Evolutionary conservation across 2,888 invertebrate species (phyloP).

Genomic region (Ferdinandea cuprea): DNA sequence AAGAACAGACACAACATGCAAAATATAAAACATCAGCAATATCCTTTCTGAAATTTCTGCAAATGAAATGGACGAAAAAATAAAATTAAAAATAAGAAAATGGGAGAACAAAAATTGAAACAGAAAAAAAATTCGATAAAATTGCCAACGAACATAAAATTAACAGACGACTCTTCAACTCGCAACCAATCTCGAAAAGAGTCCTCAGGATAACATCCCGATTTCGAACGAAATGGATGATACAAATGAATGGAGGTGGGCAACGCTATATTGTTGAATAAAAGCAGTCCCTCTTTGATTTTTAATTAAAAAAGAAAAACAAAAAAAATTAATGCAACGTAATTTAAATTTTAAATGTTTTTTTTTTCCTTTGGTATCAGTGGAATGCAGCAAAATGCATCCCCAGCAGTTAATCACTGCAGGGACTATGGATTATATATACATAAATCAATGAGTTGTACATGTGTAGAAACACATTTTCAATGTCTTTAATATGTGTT

Average conservation of each 20-base stretch:
- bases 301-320: slow-evolving; percentile 41
- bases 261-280: slow-evolving; percentile 3
- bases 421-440: no score
- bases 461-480: no score
- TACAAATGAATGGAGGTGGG: slow-evolving; percentile 10
- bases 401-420: no score
- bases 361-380: background rate
- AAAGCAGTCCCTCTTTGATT: slow-evolving; percentile 52
- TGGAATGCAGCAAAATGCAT: no score
- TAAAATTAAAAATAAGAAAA: no score
- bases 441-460: no score
- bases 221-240: slow-evolving; percentile 20
- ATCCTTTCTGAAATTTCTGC: slow-evolving; percentile 19
- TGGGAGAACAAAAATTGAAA: slow-evolving; percentile 27
- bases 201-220: slow-evolving; percentile 40
- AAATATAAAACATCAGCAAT: slow-evolving; percentile 21
- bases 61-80: no score
- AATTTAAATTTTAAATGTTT: slow-evolving; percentile 58
- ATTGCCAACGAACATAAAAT: slow-evolving; percentile 56
- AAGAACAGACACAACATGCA: slow-evolving; percentile 18
- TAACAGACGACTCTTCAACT: slow-evolving; percentile 18
- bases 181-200: slow-evolving; percentile 35
- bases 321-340: slow-evolving; percentile 48
- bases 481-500: no score
- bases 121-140: slow-evolving; percentile 5